Percentiles rank a stretch among this genome's conserved stretches.
Conservation (phyloP, 2,113 vertebrate species). For the Salvator merianae region DNA sequence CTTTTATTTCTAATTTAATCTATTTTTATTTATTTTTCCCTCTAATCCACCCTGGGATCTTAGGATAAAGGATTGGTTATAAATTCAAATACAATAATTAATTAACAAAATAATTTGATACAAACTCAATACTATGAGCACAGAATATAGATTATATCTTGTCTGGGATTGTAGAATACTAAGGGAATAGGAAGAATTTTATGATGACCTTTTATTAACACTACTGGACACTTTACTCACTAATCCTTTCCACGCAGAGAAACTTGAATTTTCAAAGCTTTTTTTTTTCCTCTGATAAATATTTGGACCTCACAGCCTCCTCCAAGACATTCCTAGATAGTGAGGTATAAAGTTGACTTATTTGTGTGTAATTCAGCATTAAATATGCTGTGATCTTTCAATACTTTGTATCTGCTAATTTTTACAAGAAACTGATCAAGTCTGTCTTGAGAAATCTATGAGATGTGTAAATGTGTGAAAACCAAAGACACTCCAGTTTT, state of each 20-base stretch:
- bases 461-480: conserved; percentile 34
- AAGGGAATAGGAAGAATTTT: background rate
- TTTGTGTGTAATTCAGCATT: background rate
- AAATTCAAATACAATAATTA: too few species aligned
- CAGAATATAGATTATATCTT: background rate
- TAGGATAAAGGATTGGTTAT: too few species aligned
- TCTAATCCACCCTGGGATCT: too few species aligned
- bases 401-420: too few species aligned
- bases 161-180: background rate
- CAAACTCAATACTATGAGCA: background rate
- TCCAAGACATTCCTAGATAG: background rate
- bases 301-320: background rate
- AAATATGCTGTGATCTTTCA: background rate
- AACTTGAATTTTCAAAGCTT: too few species aligned
- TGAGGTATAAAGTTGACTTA: conserved; percentile 13
- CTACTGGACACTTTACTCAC: conserved; percentile 38
- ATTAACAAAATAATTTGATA: too few species aligned
- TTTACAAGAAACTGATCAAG: too few species aligned
- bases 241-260: conserved; percentile 16
- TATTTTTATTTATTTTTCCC: too few species aligned
- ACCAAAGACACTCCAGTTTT: conserved; percentile 11
- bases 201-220: conserved; percentile 27
- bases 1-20: too few species aligned
- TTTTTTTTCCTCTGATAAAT: background rate
- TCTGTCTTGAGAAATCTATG: too few species aligned